phyloP scores from a whole-genome alignment of 2,797 vertebrate species.

The Xerus rutilus region DNA sequence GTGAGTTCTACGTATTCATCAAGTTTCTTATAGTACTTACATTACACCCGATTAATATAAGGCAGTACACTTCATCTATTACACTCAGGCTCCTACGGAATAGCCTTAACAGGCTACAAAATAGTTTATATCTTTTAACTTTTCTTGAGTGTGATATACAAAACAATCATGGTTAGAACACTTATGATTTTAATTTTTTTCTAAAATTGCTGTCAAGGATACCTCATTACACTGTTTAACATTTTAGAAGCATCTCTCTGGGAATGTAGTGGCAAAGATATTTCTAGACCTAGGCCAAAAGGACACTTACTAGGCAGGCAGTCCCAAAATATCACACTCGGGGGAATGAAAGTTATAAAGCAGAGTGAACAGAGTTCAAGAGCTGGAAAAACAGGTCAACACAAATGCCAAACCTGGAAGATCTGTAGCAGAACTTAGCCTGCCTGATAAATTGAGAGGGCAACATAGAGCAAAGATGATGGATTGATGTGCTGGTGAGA shows the following conservation, averaged over 20 bases:
- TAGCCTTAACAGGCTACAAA: neutral
- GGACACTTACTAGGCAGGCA: constrained; percentile 28
- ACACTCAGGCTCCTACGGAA: rapidly evolving
- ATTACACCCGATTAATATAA: neutral
- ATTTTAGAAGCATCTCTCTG: constrained; percentile 4
- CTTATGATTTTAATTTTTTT: neutral
- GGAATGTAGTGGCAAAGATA: neutral
- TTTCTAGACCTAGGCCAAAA: constrained; percentile 42
- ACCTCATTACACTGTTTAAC: neutral
- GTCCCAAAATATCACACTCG: constrained; percentile 68
- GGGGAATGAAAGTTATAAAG: constrained; percentile 6
- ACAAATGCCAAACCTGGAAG: constrained; percentile 55
- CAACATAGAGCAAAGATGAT: constrained; percentile 10
- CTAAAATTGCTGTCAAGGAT: neutral
- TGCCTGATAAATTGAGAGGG: constrained; percentile 19
- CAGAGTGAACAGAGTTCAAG: constrained; percentile 56
- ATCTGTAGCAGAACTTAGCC: neutral
- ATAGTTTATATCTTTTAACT: neutral
- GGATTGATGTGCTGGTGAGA: neutral
- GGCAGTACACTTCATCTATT: rapidly evolving
- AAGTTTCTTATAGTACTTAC: neutral
- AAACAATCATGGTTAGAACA: neutral
- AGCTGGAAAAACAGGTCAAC: constrained; percentile 66
- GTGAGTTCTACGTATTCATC: neutral
- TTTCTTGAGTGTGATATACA: neutral